Percentiles rank a stretch among this genome's conserved stretches.
These are phyloP conservation scores for Bombus pyrosoma DNA, from an alignment of 1,140 invertebrate species.

Conservation along the genomic window DNA sequence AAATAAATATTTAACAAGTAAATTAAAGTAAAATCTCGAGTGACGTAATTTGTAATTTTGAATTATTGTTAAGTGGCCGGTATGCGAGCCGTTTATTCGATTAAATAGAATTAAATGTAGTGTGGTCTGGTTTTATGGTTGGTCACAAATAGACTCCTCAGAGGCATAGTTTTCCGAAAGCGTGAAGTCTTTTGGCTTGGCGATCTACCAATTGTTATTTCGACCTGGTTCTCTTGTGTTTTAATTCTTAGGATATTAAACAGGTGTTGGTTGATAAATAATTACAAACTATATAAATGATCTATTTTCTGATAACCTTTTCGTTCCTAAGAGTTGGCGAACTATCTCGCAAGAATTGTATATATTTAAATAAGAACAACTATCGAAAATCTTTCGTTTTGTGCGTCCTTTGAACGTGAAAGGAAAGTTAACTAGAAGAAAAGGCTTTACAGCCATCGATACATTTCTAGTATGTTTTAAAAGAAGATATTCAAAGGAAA, in stretches of 20 bases:
- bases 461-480: background rate
- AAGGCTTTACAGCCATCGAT: background rate
- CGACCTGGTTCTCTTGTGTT: background rate
- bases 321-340: rapidly evolving
- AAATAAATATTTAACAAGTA: background rate
- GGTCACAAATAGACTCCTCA: conserved; percentile 17
- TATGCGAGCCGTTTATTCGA: conserved; percentile 18
- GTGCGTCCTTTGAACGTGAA: background rate
- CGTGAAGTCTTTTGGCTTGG: conserved; percentile 22
- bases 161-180: conserved; percentile 29
- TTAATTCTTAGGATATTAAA: background rate
- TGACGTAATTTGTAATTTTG: background rate
- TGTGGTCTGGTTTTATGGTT: conserved; percentile 22
- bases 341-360: background rate
- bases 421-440: conserved; percentile 7
- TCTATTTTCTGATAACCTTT: background rate
- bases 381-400: background rate
- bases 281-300: background rate
- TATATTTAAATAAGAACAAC: background rate
- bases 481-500: background rate
- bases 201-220: conserved; percentile 39
- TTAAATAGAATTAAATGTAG: conserved; percentile 43
- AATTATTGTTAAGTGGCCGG: background rate
- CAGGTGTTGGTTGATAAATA: conserved; percentile 24
- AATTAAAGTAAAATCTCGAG: background rate